phyloP scores from a whole-genome alignment of 2,113 vertebrate genomes.

The Corapipo altera region DNA sequence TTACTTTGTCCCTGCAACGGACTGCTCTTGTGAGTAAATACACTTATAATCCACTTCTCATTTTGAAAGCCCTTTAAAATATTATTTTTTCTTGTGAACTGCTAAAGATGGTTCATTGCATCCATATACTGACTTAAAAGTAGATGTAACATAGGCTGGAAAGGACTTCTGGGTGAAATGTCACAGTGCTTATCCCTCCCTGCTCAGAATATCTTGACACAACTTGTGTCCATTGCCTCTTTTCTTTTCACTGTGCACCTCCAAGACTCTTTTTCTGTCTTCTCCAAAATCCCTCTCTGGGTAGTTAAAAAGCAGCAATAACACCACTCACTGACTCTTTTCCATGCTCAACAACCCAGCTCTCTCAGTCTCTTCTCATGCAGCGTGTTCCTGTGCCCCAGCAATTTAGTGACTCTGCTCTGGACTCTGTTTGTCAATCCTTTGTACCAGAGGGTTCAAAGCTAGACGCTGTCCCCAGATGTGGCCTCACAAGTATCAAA shows the following conservation, averaged over 20 bases:
- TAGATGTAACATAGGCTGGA: background rate
- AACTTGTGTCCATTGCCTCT: background rate
- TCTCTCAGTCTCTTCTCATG: background rate
- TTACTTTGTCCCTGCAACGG: background rate
- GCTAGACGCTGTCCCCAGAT: background rate
- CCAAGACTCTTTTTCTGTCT: background rate
- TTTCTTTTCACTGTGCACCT: background rate
- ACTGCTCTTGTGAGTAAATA: background rate
- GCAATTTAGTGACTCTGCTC: background rate
- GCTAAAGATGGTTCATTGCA: background rate
- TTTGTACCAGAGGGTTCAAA: background rate
- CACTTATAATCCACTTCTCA: background rate
- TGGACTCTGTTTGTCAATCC: background rate
- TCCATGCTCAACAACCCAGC: background rate
- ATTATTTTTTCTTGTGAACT: background rate
- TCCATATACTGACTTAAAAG: background rate
- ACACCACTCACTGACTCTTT: background rate
- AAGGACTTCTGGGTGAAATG: background rate
- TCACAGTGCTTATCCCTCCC: background rate
- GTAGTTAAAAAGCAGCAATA: background rate
- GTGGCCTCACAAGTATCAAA: background rate
- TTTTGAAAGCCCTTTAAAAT: slow-evolving; percentile 29
- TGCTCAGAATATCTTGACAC: background rate
- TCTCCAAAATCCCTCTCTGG: background rate
- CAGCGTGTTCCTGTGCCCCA: background rate